Conservation (phyloP, 2,888 invertebrate genomes). For the Drosophila pseudotalamancana region DNA sequence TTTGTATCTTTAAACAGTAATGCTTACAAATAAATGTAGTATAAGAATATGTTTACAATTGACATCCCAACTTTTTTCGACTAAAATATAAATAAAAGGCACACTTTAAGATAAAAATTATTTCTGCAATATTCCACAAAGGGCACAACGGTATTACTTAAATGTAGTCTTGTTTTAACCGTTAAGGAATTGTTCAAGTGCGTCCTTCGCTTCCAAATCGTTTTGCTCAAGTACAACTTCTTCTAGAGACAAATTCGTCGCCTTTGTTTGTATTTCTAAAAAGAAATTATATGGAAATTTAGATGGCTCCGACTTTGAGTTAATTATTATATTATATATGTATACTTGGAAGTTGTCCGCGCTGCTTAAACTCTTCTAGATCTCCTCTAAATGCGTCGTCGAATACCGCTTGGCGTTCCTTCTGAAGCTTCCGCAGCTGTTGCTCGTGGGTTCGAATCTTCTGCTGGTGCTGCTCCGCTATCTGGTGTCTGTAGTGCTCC, state of each 20-base stretch:
- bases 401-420: slow-evolving; percentile 89
- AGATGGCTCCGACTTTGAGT: neutral
- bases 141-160: slow-evolving; percentile 38
- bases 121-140: slow-evolving; percentile 39
- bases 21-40: too few species aligned
- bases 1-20: too few species aligned
- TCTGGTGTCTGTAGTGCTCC: slow-evolving; percentile 84
- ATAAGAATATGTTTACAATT: neutral
- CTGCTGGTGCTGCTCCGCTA: slow-evolving; percentile 86
- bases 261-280: slow-evolving; percentile 68
- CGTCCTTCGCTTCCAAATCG: slow-evolving; percentile 86
- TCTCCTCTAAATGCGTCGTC: slow-evolving; percentile 89
- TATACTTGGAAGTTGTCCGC: slow-evolving; percentile 87
- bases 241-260: slow-evolving; percentile 85
- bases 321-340: too few species aligned
- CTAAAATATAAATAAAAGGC: slow-evolving; percentile 1
- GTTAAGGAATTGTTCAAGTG: slow-evolving; percentile 87
- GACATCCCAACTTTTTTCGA: neutral
- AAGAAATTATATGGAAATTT: neutral
- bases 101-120: neutral
- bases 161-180: slow-evolving; percentile 69
- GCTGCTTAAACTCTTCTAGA: slow-evolving; percentile 87
- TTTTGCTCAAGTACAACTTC: slow-evolving; percentile 87
- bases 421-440: slow-evolving; percentile 85
- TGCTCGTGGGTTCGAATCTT: slow-evolving; percentile 86